A percentile compares a stretch with the other conserved stretches of the same genome.
phyloP scores from a whole-genome alignment of 2,113 vertebrate species.

The Zapus hudsonius region DNA sequence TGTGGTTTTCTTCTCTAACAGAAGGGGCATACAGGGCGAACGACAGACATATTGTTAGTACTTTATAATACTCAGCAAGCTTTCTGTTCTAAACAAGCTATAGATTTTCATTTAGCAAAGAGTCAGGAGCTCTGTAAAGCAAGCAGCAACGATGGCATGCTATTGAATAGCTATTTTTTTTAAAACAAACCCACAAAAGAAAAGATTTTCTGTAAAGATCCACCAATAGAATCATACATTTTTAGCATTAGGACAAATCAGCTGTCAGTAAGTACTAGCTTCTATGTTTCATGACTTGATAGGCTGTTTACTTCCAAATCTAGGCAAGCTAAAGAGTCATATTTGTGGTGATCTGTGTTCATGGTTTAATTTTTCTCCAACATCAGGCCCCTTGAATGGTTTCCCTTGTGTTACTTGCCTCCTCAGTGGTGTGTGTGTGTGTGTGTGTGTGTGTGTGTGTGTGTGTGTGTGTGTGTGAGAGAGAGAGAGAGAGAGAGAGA shows the following conservation, averaged over 20 bases:
- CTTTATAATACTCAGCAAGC: constrained; percentile 31
- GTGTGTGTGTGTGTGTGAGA: no score
- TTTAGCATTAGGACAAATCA: neutral
- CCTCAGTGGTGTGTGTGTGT: neutral
- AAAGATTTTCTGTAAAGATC: constrained; percentile 12
- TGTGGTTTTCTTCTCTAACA: constrained; percentile 32
- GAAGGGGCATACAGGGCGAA: neutral
- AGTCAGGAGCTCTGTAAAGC: constrained; percentile 23
- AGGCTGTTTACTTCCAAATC: constrained; percentile 11
- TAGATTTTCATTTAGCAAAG: constrained; percentile 21
- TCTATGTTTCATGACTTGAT: neutral
- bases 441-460: no score
- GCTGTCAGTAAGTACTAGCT: neutral
- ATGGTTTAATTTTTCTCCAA: constrained; percentile 9
- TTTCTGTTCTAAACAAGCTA: constrained; percentile 13
- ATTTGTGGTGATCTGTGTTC: neutral
- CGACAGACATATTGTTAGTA: neutral
- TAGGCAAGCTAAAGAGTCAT: neutral
- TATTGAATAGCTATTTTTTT: neutral
- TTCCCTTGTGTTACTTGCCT: neutral
- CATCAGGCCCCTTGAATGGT: neutral
- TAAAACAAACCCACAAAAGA: constrained; percentile 8
- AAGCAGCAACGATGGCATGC: neutral
- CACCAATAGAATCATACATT: constrained; percentile 5
- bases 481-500: no score